These are phyloP conservation scores for Aphelocoma californica DNA, from an alignment of 2,797 vertebrate genomes.

Conservation along the genomic window DNA sequence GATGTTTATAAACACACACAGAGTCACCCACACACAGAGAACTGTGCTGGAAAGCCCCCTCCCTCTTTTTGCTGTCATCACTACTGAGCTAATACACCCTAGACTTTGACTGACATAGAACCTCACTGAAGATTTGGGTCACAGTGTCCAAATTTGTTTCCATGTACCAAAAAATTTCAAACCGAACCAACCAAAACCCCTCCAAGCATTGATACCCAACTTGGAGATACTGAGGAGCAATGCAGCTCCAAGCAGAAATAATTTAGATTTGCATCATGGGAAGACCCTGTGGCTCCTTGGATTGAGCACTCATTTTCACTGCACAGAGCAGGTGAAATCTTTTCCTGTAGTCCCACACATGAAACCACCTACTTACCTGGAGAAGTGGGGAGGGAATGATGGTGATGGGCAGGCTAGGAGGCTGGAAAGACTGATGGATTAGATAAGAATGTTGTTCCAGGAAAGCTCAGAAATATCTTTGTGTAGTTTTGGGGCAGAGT, in stretches of 20 bases:
- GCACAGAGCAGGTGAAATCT: not conserved
- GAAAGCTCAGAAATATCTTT: not conserved
- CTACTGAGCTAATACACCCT: too few relatives aligned
- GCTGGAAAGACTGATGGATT: not conserved
- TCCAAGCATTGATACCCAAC: not conserved
- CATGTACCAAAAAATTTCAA: not conserved
- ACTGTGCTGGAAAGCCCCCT: not conserved
- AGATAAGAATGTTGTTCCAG: not conserved
- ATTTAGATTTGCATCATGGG: not conserved
- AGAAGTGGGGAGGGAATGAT: not conserved
- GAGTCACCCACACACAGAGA: not conserved
- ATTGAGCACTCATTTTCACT: not conserved
- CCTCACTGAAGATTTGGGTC: not conserved
- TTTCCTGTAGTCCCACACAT: not conserved
- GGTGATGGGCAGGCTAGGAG: not conserved
- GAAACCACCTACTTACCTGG: not conserved
- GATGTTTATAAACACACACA: not conserved
- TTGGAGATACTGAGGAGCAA: not conserved
- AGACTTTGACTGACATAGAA: not conserved
- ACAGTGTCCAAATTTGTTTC: not conserved
- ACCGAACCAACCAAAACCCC: not conserved
- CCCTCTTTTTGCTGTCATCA: not conserved
- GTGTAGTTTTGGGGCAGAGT: not conserved
- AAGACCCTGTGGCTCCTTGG: not conserved
- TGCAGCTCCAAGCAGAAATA: not conserved